Base-by-base conservation (phyloP, 2,888 invertebrate species). In the Drosophila paracracens region DNA sequence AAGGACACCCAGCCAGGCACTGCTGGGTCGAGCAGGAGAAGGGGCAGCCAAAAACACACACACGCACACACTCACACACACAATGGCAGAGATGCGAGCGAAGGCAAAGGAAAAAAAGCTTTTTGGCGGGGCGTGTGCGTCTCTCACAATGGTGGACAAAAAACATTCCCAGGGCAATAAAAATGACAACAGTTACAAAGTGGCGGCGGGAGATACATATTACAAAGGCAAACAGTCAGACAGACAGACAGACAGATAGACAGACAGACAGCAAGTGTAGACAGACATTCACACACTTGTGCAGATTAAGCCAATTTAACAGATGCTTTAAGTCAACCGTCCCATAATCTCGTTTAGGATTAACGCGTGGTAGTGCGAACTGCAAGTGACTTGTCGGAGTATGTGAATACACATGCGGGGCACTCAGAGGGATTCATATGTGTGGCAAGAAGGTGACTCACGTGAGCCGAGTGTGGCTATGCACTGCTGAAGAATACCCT, bases 181-280 rank as follows among this genome's bases (percentile, higher is more conserved):
- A 88, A 88, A 90, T 90, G 87, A 88, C 87, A 90, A 90, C 88
- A 88, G 87, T 88, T 88, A 88, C 87, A 88, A 88, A 88, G 90
- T 90, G 90, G 85, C 87, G 77, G 88, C 86, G 57, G 81, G 78
- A 76, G 89, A 84, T 84, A 82, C 90, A 80, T 71, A 78, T 83
- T 89, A 85, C 83, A 81, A 74, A 74, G 72, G 67, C 80, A 82
- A 72, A 68, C 74, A 56, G 54, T 58, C 67, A 58, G 58, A 64
- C 67, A 59, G 46, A 59, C 65, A 54, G 50, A 57, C 67, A 56
- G 58, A 58, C 68, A 59, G 51, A 57, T 60, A 54, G 62, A 46
- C 63, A 33, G 59, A 38, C 40, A 54, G 62, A 52, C 50, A 60
- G 18, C 38, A 38, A 46, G 62, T 36, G 46, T 29, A 31, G 62